Evolutionary conservation across 2,797 vertebrate genomes (phyloP).

Genomic region (Anas capensis): DNA sequence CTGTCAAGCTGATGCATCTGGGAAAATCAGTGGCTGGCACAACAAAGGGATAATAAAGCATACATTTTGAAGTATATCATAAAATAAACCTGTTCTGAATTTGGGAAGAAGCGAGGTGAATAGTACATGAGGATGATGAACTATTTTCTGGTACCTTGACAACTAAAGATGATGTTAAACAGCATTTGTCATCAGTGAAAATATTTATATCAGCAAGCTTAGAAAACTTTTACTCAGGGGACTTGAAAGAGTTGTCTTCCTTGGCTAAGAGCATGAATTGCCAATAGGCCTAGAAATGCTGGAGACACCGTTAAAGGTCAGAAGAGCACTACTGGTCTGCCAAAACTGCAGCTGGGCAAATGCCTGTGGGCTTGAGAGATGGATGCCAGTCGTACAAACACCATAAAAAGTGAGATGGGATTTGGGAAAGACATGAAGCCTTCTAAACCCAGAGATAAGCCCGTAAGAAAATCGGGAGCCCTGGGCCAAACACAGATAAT

Average conservation of each 20-base stretch:
- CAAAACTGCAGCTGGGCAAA: rapidly evolving
- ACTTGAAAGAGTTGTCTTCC: not conserved
- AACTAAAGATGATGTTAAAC: not conserved
- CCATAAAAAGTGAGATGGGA: not conserved
- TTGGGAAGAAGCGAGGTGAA: not conserved
- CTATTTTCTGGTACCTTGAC: not conserved
- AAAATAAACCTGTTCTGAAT: conserved; percentile 24
- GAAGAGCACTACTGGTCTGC: not conserved
- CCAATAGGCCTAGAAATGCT: not conserved
- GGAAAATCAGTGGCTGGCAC: conserved; percentile 2
- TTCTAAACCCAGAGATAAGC: too few species aligned
- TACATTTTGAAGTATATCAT: not conserved
- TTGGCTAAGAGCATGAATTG: not conserved
- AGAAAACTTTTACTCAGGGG: not conserved
- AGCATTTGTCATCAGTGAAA: not conserved
- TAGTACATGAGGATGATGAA: conserved; percentile 30
- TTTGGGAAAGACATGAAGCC: too few species aligned
- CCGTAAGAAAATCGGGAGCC: too few species aligned
- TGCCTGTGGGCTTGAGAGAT: not conserved
- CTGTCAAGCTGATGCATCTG: not conserved
- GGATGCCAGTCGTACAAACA: not conserved
- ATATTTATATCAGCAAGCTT: not conserved
- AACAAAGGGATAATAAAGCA: conserved; percentile 33
- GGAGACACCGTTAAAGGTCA: not conserved
- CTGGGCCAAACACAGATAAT: too few species aligned